Evolutionary conservation across 2,113 vertebrate species (phyloP).

Genomic region (Holacanthus passer): DNA sequence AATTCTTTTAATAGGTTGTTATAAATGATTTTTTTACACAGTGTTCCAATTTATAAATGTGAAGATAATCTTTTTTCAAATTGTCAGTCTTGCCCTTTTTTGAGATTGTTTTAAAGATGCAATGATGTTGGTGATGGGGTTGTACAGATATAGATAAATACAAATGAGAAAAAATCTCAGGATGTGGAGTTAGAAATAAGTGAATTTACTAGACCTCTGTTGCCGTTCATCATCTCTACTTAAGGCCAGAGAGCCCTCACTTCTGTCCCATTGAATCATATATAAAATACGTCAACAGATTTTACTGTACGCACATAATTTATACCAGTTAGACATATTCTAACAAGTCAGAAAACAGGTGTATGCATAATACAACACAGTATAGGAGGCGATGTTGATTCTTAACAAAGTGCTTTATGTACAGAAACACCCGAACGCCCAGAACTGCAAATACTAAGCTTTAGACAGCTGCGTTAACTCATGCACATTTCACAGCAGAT

Average conservation of each 20-base stretch:
- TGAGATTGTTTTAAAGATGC: too few relatives aligned
- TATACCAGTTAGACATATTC: not conserved
- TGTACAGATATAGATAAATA: too few relatives aligned
- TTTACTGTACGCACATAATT: not conserved
- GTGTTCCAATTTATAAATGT: not conserved
- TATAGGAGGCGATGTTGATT: not conserved
- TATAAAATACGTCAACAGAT: not conserved
- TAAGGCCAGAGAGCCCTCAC: not conserved
- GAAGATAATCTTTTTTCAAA: not conserved
- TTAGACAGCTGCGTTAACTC: not conserved
- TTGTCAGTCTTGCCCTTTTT: not conserved
- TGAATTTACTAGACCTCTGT: too few relatives aligned
- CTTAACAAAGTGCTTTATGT: not conserved
- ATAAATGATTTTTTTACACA: too few relatives aligned
- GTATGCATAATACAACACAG: not conserved
- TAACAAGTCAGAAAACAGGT: not conserved
- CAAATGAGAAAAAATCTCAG: too few relatives aligned
- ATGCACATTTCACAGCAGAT: not conserved
- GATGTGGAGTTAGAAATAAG: too few relatives aligned
- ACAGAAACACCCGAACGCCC: not conserved
- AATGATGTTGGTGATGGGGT: too few relatives aligned
- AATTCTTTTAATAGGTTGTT: too few relatives aligned
- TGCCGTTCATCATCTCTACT: too few relatives aligned
- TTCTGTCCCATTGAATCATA: not conserved
- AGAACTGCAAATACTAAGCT: not conserved